These are phyloP conservation scores for Sinentomon sp. DNA, from an alignment of 2,888 invertebrate genomes.

Conservation along the genomic window DNA sequence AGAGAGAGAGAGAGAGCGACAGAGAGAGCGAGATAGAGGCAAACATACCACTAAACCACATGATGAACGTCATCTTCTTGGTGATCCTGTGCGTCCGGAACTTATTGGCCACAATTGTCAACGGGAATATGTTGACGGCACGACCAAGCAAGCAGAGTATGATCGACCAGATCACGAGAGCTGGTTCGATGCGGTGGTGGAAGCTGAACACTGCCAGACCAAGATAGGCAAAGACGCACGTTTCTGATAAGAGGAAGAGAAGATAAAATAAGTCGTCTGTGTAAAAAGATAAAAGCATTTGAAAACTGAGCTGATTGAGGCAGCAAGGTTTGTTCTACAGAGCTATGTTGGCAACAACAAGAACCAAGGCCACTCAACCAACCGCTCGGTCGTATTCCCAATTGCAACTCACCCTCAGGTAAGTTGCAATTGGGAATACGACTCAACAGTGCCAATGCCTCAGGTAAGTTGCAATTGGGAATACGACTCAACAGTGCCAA, in stretches of 20 bases:
- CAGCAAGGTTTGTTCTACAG: too few relatives aligned
- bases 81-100: constrained; percentile 95
- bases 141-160: constrained; percentile 71
- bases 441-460: too few relatives aligned
- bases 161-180: constrained; percentile 80
- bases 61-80: constrained; percentile 93
- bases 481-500: too few relatives aligned
- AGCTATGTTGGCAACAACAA: too few relatives aligned
- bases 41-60: constrained; percentile 80
- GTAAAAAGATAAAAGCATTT: not conserved
- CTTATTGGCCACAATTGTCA: constrained; percentile 73
- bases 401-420: too few relatives aligned
- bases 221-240: constrained; percentile 93
- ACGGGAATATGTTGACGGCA: constrained; percentile 86
- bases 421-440: too few relatives aligned
- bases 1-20: too few relatives aligned
- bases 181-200: constrained; percentile 66
- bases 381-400: too few relatives aligned
- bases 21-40: too few relatives aligned
- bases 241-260: constrained; percentile 32
- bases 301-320: too few relatives aligned
- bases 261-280: constrained; percentile 1
- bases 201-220: constrained; percentile 86
- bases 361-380: too few relatives aligned
- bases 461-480: too few relatives aligned